These are phyloP conservation scores for Palythoa caribaeorum DNA, from an alignment of 92 coral and sea anemone species.

Conservation along the genomic window DNA sequence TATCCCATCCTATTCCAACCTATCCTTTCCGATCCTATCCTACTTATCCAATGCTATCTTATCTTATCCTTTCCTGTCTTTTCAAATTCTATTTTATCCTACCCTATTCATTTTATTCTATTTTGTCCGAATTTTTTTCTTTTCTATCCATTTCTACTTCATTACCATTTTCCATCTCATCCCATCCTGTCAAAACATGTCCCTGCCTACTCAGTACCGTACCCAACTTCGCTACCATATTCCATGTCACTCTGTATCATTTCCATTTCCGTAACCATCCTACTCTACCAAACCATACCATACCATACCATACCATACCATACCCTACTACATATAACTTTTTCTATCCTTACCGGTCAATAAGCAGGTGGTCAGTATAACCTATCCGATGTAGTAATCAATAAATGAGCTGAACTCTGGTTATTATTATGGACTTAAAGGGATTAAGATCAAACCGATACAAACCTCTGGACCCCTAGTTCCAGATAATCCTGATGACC, in stretches of 20 bases:
- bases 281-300: not conserved
- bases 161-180: not conserved
- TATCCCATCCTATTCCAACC: not conserved
- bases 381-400: no score
- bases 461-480: not conserved
- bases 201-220: not conserved
- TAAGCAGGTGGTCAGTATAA: not conserved
- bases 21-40: not conserved
- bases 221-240: not conserved
- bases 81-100: not conserved
- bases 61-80: not conserved
- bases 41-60: not conserved
- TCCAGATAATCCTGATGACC: not conserved
- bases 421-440: not conserved
- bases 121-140: no score
- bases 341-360: not conserved
- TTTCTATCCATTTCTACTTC: no score
- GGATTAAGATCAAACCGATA: not conserved
- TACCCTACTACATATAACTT: not conserved
- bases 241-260: not conserved
- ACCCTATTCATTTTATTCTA: not conserved
- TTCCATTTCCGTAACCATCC: not conserved
- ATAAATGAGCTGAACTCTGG: not conserved
- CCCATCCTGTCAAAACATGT: not conserved
- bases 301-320: no score